Base-by-base conservation (phyloP, 2,888 invertebrate species). In the Bibio marci region DNA sequence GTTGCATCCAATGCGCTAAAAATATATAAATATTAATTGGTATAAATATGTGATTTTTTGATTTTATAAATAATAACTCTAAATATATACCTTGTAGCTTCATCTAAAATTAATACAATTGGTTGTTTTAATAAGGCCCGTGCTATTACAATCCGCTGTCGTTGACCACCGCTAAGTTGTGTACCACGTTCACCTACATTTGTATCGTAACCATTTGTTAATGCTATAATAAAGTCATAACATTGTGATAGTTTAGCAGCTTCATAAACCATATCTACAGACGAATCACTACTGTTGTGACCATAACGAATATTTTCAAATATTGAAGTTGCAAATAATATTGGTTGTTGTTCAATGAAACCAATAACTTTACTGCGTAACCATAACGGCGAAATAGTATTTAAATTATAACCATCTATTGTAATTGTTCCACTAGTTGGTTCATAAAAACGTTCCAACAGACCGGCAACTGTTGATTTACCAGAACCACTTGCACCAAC, bases 281-380 rank as follows among this genome's bases (percentile, higher is more conserved):
- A 67, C 1, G 83, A 80, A 17, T 68, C 69, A 1, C 77, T 75
- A 42, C 69, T 68, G 54, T 82, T 83, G 57, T 85, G 81, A 0
- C 92, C 92, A 54, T 92, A 97, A 38, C 91, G 71, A 40, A 97
- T 95, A 62, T 97, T 97, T 63, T 97, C 95, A 57, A 74, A 67
- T 3, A 97, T 78, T 6, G 79, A 76, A 10, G 90, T 87, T 0
- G 88, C 90, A 65, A 97, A 97, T 26, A 97, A 60, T 32, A 91
- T 76, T 0, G 95, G 95, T 56, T 97, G 94, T 62, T 94, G 92
- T 54, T 86, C 81, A 43, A 94, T 92, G 45, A 85, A 76, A 1
- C 91, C 92, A 14, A 94, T 68, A 0, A 79, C 80, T 36, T 75
- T 67, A 12, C 86, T 80, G 30, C 95, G 67, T 15, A 95, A 66